Evolutionary conservation across 2,888 invertebrate genomes (phyloP).

Genomic region (Hypercompe scribonia): DNA sequence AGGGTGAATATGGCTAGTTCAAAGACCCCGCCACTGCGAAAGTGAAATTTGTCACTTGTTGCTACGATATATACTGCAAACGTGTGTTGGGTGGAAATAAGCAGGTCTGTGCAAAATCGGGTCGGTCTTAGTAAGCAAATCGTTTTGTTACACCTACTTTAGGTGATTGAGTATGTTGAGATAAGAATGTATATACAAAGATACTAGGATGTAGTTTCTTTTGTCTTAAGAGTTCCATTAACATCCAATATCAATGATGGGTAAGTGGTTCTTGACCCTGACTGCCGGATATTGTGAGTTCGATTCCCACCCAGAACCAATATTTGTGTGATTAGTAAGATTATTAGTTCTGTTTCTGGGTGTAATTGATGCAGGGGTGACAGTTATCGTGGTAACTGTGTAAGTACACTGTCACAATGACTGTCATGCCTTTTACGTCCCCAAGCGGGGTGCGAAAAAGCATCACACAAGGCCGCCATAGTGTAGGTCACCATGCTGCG

Average conservation of each 20-base stretch:
- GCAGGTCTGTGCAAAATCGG: slow-evolving; percentile 49
- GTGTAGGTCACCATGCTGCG: too few relatives aligned
- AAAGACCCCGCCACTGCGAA: slow-evolving; percentile 68
- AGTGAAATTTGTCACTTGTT: slow-evolving; percentile 80
- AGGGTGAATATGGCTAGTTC: slow-evolving; percentile 64
- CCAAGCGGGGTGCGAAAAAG: too few relatives aligned
- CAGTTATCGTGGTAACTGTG: too few relatives aligned
- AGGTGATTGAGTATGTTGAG: slow-evolving; percentile 51
- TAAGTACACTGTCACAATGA: too few relatives aligned
- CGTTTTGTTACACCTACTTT: slow-evolving; percentile 31
- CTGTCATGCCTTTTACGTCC: too few relatives aligned
- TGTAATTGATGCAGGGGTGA: too few relatives aligned
- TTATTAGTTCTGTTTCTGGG: too few relatives aligned
- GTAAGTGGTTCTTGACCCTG: background rate
- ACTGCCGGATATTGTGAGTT: background rate
- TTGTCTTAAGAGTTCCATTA: background rate
- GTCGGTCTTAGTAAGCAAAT: slow-evolving; percentile 57
- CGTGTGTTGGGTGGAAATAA: slow-evolving; percentile 62
- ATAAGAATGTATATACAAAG: slow-evolving; percentile 22
- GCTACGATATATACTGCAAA: slow-evolving; percentile 66
- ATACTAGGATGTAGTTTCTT: background rate
- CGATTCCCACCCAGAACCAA: too few relatives aligned
- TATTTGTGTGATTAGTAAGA: too few relatives aligned
- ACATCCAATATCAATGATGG: background rate
- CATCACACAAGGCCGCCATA: too few relatives aligned